Conservation (phyloP, 2,888 invertebrate genomes). For the Melikaiella ostensackeni region DNA sequence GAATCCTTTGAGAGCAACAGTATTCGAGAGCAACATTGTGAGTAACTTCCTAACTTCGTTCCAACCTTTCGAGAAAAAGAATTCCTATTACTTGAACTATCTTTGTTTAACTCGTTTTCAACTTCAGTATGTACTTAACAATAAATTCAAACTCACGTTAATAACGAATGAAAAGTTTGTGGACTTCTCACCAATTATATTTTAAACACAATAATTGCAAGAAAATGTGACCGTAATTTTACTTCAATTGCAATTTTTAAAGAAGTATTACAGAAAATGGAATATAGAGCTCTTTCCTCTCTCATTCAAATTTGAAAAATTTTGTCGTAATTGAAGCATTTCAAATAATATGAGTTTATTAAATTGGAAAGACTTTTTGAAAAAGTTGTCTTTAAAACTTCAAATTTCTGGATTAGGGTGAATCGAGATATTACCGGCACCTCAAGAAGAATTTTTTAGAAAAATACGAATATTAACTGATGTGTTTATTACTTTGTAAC, state of each 20-base stretch:
- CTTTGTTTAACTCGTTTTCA: neutral
- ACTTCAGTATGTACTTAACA: constrained; percentile 7
- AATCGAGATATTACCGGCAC: no score
- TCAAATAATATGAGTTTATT: no score
- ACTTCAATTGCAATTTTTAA: neutral
- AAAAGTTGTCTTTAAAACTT: no score
- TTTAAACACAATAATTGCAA: neutral
- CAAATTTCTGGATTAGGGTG: no score
- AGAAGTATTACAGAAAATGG: no score
- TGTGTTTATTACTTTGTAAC: no score
- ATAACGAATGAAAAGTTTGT: neutral
- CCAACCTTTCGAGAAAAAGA: neutral
- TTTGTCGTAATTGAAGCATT: no score
- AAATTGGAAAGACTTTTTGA: no score
- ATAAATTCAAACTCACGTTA: neutral
- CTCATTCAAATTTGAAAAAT: no score
- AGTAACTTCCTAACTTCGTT: neutral
- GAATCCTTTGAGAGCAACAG: neutral
- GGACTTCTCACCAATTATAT: neutral
- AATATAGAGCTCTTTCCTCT: neutral
- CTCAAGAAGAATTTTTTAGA: no score
- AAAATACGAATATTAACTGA: no score
- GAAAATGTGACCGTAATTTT: neutral
- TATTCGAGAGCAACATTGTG: neutral
- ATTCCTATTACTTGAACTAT: neutral